Percentiles rank a stretch among this genome's conserved stretches.
These are phyloP conservation scores for Lethenteron camtschaticum DNA, from an alignment of 2,113 vertebrate species.

Conservation along the genomic window DNA sequence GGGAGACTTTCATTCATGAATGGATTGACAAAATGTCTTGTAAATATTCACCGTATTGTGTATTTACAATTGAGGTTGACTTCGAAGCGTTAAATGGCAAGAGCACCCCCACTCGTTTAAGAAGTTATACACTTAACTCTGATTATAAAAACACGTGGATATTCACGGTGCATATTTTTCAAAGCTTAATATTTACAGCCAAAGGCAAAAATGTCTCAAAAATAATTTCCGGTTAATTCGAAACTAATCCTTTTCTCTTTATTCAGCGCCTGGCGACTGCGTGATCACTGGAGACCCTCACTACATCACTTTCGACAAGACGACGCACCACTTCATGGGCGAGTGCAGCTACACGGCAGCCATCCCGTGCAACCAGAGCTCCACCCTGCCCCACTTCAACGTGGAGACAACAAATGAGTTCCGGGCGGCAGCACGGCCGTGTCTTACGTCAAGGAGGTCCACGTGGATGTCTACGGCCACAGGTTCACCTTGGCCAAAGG, in stretches of 20 bases:
- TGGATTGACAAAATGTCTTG: too few species aligned
- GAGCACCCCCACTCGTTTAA: too few species aligned
- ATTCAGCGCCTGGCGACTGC: conserved; percentile 38
- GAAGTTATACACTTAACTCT: too few species aligned
- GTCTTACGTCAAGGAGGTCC: conserved; percentile 41
- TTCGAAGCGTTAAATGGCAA: too few species aligned
- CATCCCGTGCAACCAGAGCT: conserved; percentile 26
- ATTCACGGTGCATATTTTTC: too few species aligned
- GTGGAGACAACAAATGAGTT: conserved; percentile 52
- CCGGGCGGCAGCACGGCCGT: conserved; percentile 39
- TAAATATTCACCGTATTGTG: too few species aligned
- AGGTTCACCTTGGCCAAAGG: conserved; percentile 43
- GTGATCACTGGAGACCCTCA: conserved; percentile 61
- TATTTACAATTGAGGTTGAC: too few species aligned
- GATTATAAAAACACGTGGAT: too few species aligned
- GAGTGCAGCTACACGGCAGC: conserved; percentile 63
- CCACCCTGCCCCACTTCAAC: conserved; percentile 35
- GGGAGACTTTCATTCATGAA: too few species aligned
- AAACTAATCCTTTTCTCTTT: neutral
- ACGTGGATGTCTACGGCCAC: conserved; percentile 26
- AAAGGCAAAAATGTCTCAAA: neutral
- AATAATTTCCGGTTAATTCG: neutral
- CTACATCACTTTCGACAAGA: conserved; percentile 57
- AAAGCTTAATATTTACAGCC: too few species aligned
- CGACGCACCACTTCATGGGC: conserved; percentile 58